Base-by-base conservation (phyloP, 2,113 vertebrate species). In the Neodontobutis hainanensis region DNA sequence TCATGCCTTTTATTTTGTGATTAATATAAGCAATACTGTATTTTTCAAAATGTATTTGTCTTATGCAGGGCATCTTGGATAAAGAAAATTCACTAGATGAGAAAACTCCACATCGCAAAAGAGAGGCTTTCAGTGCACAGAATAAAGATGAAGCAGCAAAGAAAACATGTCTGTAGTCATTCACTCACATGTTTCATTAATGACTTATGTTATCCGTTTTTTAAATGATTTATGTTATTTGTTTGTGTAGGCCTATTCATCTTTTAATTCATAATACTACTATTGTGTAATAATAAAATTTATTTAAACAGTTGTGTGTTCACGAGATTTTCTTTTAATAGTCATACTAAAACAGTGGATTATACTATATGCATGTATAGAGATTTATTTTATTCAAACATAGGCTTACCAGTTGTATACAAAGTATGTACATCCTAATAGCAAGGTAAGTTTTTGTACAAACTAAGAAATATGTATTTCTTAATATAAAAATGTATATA, bases 341-440 rank as follows among this genome's bases (percentile, higher is more conserved):
- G 38, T 8, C 5, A 40, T 40, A 55, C 12, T 27, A 12, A 61
- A 68, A 42, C 15, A 58, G 9, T 65, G 11, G 42, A 19, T 15
- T 68, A 55, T 67, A 36, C 61, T 62, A 44, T 75, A 46, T 61
- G 44, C 69, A 64, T 86, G 89, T 87, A 76, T 87, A 86, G 89
- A 84, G 88, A 84, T 83, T 89, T 58, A 72, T 82, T 92, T 92
- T 92, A 92, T 93, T 92, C 75, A 90, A 88, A 86, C 80, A 85
- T 89, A 91, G 82, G 85, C 77, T 85, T 83, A 82, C 56, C 80
- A 84, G 62, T 86, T 89, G 87, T 91, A 84, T 91, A 91, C 85
- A 92, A 92, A 92, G 84, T 92, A 92, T 94, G 66, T 94, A 94
- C 92, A 94, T 91, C 89, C 92, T 92, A 90, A 90, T 85, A 83